These are phyloP conservation scores for Coleophora deauratella DNA, from an alignment of 2,888 invertebrate species.

Conservation along the genomic window DNA sequence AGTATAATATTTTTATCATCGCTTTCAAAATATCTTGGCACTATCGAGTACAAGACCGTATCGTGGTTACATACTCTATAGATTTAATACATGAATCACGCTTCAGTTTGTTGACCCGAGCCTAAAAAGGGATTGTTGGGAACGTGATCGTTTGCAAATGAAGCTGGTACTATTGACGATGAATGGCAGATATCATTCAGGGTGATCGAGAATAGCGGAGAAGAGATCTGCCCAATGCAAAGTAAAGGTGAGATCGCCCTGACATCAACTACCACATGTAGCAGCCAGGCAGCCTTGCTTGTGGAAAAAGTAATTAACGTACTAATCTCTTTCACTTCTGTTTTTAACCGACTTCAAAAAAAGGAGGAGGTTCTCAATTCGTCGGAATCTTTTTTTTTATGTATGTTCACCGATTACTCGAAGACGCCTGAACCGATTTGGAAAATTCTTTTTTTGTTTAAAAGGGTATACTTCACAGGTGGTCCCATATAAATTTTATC, in stretches of 20 bases:
- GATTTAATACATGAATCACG: constrained; percentile 40
- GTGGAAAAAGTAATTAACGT: too few relatives aligned
- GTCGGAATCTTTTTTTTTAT: too few relatives aligned
- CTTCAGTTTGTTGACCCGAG: constrained; percentile 37
- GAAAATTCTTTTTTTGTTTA: too few relatives aligned
- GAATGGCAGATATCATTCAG: constrained; percentile 41
- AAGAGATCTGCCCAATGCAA: constrained; percentile 4
- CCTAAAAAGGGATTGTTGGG: constrained; percentile 37
- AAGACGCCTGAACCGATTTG: too few relatives aligned
- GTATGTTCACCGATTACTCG: too few relatives aligned
- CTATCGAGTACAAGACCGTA: constrained; percentile 6
- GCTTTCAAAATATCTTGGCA: constrained; percentile 29
- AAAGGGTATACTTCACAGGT: too few relatives aligned
- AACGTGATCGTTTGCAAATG: constrained; percentile 38
- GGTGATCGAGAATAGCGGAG: constrained; percentile 25
- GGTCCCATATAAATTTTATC: too few relatives aligned
- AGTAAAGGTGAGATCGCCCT: constrained; percentile 51
- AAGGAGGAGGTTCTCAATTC: too few relatives aligned
- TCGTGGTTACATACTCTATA: constrained; percentile 22
- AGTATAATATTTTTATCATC: constrained; percentile 19
- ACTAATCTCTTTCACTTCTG: too few relatives aligned
- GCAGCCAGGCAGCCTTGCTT: constrained; percentile 63
- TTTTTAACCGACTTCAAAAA: too few relatives aligned
- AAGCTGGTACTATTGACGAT: constrained; percentile 30
- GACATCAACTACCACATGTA: constrained; percentile 69